A percentile compares a stretch with the other conserved stretches of the same genome.
Evolutionary conservation across 2,113 vertebrate genomes (phyloP).

Genomic region (Orthonyx spaldingii): DNA sequence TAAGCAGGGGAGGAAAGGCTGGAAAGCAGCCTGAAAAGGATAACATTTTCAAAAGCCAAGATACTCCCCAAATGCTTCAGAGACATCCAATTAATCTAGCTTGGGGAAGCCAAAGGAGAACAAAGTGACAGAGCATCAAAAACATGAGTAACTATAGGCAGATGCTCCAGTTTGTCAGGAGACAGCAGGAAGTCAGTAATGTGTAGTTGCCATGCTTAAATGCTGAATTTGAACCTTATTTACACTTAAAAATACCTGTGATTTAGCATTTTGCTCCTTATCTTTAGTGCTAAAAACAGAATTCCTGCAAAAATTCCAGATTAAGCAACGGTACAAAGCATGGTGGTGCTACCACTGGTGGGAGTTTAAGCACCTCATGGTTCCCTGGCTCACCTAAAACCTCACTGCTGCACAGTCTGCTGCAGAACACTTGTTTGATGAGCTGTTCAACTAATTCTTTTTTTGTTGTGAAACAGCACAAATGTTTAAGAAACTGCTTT

Average conservation of each 20-base stretch:
- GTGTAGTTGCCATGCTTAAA: not conserved
- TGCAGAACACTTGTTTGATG: not conserved
- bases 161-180: not conserved
- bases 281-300: not conserved
- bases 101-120: constrained; percentile 7
- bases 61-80: not conserved
- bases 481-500: not conserved
- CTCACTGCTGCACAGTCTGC: not conserved
- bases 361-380: not conserved
- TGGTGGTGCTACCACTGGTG: not conserved
- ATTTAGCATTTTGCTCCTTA: not conserved
- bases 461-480: not conserved
- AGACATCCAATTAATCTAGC: constrained; percentile 35
- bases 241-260: not conserved
- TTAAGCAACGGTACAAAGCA: not conserved
- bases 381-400: not conserved
- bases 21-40: constrained; percentile 51
- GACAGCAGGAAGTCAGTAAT: not conserved
- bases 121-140: not conserved
- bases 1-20: constrained; percentile 43
- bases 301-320: not conserved
- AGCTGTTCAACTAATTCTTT: not conserved
- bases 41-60: constrained; percentile 46
- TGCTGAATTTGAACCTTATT: not conserved
- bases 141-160: not conserved